Conservation (phyloP, 2,113 vertebrate species). For the Myxocyprinus asiaticus region DNA sequence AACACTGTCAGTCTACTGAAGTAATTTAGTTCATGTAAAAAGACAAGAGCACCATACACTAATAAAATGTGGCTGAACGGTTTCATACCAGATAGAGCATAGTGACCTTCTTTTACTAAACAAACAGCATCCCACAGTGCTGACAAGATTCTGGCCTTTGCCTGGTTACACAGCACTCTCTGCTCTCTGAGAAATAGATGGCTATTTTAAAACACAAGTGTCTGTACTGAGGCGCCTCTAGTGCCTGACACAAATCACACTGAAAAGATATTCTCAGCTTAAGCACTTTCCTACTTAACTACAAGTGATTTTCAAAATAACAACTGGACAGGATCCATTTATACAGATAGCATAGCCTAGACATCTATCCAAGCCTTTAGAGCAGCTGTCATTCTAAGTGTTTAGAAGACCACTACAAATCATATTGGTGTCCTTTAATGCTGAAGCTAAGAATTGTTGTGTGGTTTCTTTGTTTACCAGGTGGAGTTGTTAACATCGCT, state of each 20-base stretch:
- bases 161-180: neutral
- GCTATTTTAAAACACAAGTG: conserved; percentile 45
- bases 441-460: too few relatives aligned
- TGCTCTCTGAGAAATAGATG: conserved; percentile 9
- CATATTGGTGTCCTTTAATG: too few relatives aligned
- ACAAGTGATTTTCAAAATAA: neutral
- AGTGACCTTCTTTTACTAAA: too few relatives aligned
- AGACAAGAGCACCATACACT: too few relatives aligned
- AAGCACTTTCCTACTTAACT: neutral
- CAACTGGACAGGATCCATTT: conserved; percentile 3
- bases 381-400: too few relatives aligned
- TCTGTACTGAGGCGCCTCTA: neutral
- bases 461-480: conserved; percentile 65
- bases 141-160: too few relatives aligned
- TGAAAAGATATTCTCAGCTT: neutral
- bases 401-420: too few relatives aligned
- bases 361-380: conserved; percentile 1
- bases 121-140: too few relatives aligned
- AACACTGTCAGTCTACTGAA: too few relatives aligned
- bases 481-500: conserved; percentile 81
- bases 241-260: neutral
- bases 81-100: too few relatives aligned
- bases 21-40: too few relatives aligned
- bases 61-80: too few relatives aligned
- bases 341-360: neutral